Evolutionary conservation across 2,113 vertebrate genomes (phyloP), one percentile per base, ranked within the genome.

Genomic region (Saguinus midas): DNA sequence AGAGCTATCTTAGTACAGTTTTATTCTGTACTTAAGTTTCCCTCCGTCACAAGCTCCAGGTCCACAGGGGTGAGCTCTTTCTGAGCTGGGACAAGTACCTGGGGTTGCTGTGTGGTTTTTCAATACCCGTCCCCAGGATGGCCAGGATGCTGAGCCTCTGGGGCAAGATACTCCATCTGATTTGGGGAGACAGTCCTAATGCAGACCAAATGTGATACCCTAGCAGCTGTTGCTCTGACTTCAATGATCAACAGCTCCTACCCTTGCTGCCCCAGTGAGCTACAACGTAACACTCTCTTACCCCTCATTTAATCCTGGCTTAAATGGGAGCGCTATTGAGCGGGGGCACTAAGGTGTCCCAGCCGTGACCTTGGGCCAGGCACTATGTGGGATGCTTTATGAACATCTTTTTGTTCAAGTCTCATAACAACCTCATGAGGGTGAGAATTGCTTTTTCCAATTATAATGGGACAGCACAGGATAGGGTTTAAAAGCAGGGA

Each of bases 141-240:
- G 45, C 29, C 90, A 32, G 23, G 55, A 43, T 43, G 66, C 55
- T 79, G 40, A 81, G 57, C 73, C 64, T n/a, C 27, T 2, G 48
- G 73, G 72, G 50, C 84, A 85, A 70, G 76, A 70, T 35, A 57
- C 45, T 72, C 87, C 76, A 35, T 70, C 61, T 76, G 40, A 14
- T 32, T 66, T 76, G n/a, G 43, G 93, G 79, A 96, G 78, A 48
- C 50, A 40, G 79, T 27, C 11, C 80, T n/a, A 55, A 0, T 35
- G 87, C 91, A 98, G 89, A 93, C 92, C 43, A 90, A 58, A 80
- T 73, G 88, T 48, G 45, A 66, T 40, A 84, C 40, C 76, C 43
- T 75, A 96, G 97, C 83, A 93, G 96, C 92, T 48, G 29, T 83
- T 72, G 91, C 87, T 94, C 0, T 25, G 72, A 87, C 27, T 9